Base-by-base conservation (phyloP, 1,140 invertebrate species). In the Drosophila pseudoobscura region DNA sequence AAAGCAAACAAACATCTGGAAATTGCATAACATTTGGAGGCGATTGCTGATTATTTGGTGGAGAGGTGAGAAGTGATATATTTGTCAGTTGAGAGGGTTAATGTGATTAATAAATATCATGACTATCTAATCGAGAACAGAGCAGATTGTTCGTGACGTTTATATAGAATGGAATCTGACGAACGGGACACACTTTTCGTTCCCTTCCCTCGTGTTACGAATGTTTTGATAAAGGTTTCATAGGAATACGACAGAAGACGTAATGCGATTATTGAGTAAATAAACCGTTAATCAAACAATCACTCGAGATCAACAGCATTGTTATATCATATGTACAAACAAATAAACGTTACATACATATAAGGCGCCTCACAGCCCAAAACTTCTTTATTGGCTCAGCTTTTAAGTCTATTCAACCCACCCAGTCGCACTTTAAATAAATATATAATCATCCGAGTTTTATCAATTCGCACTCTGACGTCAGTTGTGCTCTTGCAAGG, bases 31-130 rank as follows among this genome's bases (percentile, higher is more conserved):
- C 45, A 60, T 45, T 82, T 55, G 57, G 55, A 77, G 57, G 74
- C 71, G 61, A 41, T 59, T 74, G 45, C 17, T 17, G 22, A 15
- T 45, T 58, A 62, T 24, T 35, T 22, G 44, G 11, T 13, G 35
- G 11, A 13, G 22, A 78, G 68, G 70, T 79, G 64, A 75, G 64
- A 84, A 84, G 63, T 74, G 56, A 51, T 57, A 57, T 84, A 73
- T 77, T 80, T 70, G 74, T 78, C 54, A 60, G 75, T 35, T 26
- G 66, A 57, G 66, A 50, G 66, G 64, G 66, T 61, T 66, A 82
- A 87, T 74, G 50, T 60, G 53, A 63, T 87, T 80, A 78, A 87
- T 87, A 80, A 85, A 85, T 87, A 85, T 87, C 78, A 85, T 66
- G 78, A 74, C 64, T 75, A 80, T 82, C 80, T 85, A 85, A 85